Conservation (phyloP, 2,113 vertebrate genomes). For the Neopipo cinnamomea region DNA sequence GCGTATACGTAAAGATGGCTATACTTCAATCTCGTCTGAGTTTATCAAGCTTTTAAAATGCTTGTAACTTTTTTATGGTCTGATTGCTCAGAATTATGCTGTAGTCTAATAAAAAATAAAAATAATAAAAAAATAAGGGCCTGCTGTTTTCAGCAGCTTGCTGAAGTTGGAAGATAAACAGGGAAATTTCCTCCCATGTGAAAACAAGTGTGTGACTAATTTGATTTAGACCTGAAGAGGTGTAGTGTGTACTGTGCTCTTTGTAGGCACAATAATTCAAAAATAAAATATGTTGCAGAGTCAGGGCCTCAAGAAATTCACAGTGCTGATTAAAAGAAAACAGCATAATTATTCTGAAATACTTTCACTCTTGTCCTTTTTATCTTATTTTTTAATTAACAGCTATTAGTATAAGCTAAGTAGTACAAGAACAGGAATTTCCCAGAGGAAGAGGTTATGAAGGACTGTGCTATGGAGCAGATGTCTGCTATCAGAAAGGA, state of each 20-base stretch:
- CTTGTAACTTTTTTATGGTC: neutral
- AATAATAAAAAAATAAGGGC: neutral
- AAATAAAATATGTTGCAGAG: neutral
- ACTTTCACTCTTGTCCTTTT: neutral
- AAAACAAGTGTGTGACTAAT: neutral
- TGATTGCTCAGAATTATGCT: neutral
- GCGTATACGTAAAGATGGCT: neutral
- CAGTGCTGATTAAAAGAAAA: neutral
- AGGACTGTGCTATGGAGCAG: neutral
- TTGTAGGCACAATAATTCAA: neutral
- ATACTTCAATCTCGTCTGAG: neutral
- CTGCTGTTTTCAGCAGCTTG: neutral
- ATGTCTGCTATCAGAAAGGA: neutral
- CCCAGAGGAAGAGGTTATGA: neutral
- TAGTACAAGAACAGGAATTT: neutral
- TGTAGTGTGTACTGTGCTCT: neutral
- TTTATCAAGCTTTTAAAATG: neutral
- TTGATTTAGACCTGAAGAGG: neutral
- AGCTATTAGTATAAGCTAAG: neutral
- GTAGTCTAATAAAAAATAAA: neutral
- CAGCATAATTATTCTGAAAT: neutral
- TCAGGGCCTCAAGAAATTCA: neutral
- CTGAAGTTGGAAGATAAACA: neutral
- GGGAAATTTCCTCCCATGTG: neutral
- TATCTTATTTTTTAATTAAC: neutral